Base-by-base conservation (phyloP, 2,113 vertebrate genomes). In the Phoenicopterus ruber region DNA sequence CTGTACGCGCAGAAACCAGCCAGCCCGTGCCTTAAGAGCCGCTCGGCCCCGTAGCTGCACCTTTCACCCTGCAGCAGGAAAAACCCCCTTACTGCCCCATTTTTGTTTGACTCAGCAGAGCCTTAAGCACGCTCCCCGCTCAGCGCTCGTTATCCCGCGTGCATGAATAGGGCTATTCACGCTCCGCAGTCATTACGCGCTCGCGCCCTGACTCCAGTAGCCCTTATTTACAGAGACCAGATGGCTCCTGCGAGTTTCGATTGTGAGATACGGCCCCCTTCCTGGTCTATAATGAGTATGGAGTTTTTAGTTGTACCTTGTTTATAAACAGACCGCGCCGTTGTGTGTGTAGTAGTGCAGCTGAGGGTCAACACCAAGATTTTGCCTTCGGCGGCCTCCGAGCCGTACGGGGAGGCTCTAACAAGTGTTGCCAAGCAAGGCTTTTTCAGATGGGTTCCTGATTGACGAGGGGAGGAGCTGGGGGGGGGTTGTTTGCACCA, bases 171-270 rank as follows among this genome's bases (percentile, higher is more conserved):
- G 44, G 70, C 61, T 44, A 8, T 47, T 52, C 67, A 14, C 17
- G 0, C 40, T 7, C 42, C 22, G 8, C 54, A 15, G 4, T n/a
- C 73, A 1, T 11, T 15, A 14, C 66, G 10, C 3, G 8, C 72
- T 74, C 61, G 10, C 21, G 4, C 69, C 62, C 49, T 16, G 69
- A 7, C 89, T 88, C 80, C 44, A 8, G 73, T 6, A 74, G 85
- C 76, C 73, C 80, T 59, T 78, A 17, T 77, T 86, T 89, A 47
- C 85, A 69, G 49, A 73, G 77, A n/a, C 47, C 88, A 88, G 78
- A 44, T 82, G 78, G 82, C 66, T 79, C 40, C 59, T 8, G 72
- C 1, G 49, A 32, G 78, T 42, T 72, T n/a, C 2, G 20, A 28
- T 50, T 11, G 72, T 8, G 72, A 67, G 83, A 55, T 22, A 14